Evolutionary conservation across 2,113 vertebrate genomes (phyloP), one percentile per base, ranked within the genome.

Genomic region (Bucco capensis): DNA sequence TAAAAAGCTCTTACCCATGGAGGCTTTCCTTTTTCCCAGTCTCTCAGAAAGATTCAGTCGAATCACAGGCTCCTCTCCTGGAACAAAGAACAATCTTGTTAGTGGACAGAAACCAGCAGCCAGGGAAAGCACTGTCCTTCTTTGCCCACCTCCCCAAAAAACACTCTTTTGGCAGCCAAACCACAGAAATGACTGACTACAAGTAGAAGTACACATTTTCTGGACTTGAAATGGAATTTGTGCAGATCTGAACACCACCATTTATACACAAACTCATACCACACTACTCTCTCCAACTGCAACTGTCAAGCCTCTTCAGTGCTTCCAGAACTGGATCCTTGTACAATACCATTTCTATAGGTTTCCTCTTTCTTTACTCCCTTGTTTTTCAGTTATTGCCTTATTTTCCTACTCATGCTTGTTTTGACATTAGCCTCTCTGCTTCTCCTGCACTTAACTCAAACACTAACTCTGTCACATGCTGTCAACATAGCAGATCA

Each of bases 11-110:
- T 96, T 37, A 97, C 97, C 95, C 10, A 6, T 1, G 47, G 93
- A 44, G 47, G 88, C 13, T 87, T 97, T 97, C 64, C 97, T 97
- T 83, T 97, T 98, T 2, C 98, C 98, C 25, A 98, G 91, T 65
- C 98, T 97, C 67, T 98, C 98, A 1, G 96, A 73, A 75, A 99
- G 82, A 28, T 94, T 98, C 76, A 97, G 31, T 30, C 88, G 94
- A 95, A 97, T 97, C 72, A 89, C 90, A 5, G 97, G 94, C 25
- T 97, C 97, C 56, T 98, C 98, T 86, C 96, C 97, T 98, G 46
- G 75, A 92, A 86, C 6, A 66, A 94, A 89, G 8, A 12, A 51
- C 1, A 3, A 3, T 5, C 4, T 60, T 28, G 22, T 79, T 30
- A 60, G 64, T 17, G 61, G 58, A 64, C 19, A 40, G n/a, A 53